These are phyloP conservation scores for Sciurus vulgaris DNA, from an alignment of 2,797 vertebrate genomes.

Conservation along the genomic window DNA sequence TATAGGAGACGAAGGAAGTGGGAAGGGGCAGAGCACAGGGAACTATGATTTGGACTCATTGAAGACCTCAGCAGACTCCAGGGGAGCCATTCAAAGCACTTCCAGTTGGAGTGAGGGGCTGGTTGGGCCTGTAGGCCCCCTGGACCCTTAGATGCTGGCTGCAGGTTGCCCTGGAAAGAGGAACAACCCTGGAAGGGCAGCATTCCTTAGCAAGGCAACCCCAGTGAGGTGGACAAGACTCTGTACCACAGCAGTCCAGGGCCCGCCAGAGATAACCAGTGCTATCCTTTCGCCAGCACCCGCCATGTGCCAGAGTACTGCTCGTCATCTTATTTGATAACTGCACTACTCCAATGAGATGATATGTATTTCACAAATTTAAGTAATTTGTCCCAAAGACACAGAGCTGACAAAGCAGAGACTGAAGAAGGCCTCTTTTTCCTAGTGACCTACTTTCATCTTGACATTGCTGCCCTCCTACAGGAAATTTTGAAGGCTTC, in stretches of 20 bases:
- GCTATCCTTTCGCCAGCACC: not conserved
- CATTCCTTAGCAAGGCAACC: not conserved
- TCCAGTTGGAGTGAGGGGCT: not conserved
- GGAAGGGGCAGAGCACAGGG: not conserved
- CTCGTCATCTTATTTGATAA: not conserved
- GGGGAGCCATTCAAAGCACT: not conserved
- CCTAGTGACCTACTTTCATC: not conserved
- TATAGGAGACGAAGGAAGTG: not conserved
- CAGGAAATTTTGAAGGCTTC: not conserved
- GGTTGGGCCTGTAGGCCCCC: not conserved
- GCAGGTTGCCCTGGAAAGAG: not conserved
- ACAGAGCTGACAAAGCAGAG: not conserved
- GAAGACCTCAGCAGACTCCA: not conserved
- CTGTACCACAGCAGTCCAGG: rapidly evolving
- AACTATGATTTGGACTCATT: not conserved
- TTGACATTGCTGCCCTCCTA: not conserved
- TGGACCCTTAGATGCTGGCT: not conserved
- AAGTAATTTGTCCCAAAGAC: not conserved
- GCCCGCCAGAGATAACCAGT: rapidly evolving
- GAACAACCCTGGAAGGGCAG: not conserved
- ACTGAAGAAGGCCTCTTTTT: not conserved
- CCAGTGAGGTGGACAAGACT: not conserved
- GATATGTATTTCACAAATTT: not conserved
- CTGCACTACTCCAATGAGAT: not conserved
- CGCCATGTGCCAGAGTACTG: not conserved